Base-by-base conservation (phyloP, 2,797 vertebrate genomes). In the Anas bernieri region DNA sequence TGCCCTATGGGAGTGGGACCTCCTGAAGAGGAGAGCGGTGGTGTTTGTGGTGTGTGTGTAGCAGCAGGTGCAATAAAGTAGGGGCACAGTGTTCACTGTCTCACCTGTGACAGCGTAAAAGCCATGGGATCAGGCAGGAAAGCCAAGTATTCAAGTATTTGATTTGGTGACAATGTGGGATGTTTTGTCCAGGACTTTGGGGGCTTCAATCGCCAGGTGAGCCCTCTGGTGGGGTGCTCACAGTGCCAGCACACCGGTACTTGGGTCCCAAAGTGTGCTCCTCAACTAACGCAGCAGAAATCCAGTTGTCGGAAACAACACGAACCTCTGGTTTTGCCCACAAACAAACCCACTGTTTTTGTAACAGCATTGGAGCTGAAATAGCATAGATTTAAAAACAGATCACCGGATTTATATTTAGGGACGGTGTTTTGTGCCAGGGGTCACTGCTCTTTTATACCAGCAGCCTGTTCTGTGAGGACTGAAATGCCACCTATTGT, bases 401-500 rank as follows among this genome's bases (percentile, higher is more conserved):
- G 41, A 45, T 77, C 10, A 8, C 61, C 18, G 37, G 50, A 37
- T 69, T 56, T 79, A 28, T 88, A 21, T 75, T 88, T 88, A 39
- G 66, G 64, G 50, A 16, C 1, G 1, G 11, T 46, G 30, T 43
- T 80, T 92, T 90, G 43, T 96, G 85, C 75, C n/a, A 81, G 83
- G 54, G 70, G 22, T 70, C 67, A 41, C 33, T 76, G 90, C 35
- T 66, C 86, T 97, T 92, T 92, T 87, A n/a, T 91, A 83, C 54
- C 21, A 75, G 59, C 82, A 89, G 50, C 52, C 70, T 80, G 1
- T 86, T 92, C 72, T 58, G 25, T 46, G 43, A 52, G 90, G 64
- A 75, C 76, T 87, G 58, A 94, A 93, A 86, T 93, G 88, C 85
- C 88, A 77, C 88, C 86, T 93, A 56, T 94, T 92, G 86, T 94